phyloP scores from a whole-genome alignment of 2,888 invertebrate genomes.

The Timema podura region DNA sequence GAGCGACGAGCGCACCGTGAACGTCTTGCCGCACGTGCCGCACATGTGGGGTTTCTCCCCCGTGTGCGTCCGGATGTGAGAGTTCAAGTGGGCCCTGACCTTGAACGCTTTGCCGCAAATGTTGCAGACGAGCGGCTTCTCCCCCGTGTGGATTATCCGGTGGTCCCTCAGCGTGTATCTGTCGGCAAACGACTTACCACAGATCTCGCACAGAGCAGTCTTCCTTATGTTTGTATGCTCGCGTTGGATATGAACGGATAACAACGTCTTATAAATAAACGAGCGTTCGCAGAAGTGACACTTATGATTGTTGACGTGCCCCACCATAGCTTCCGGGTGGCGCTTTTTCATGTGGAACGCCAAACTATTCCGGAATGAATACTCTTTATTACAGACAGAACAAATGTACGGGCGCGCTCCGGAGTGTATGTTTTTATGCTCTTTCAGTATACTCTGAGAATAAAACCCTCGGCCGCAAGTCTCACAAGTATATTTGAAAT shows the following conservation, averaged over 20 bases:
- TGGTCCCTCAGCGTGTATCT: conserved; percentile 34
- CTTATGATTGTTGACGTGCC: too few relatives aligned
- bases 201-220: conserved; percentile 23
- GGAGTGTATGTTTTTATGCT: conserved; percentile 27
- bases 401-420: conserved; percentile 24
- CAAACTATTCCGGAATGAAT: background rate
- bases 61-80: conserved; percentile 46
- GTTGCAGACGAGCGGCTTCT: conserved; percentile 31
- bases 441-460: conserved; percentile 18
- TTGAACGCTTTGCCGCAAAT: conserved; percentile 33
- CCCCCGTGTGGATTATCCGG: conserved; percentile 23
- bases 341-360: background rate
- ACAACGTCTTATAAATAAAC: background rate
- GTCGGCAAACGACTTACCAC: conserved; percentile 25
- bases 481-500: conserved; percentile 34
- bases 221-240: conserved; percentile 35
- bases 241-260: conserved; percentile 22
- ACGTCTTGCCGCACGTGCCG: conserved; percentile 39
- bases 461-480: conserved; percentile 36
- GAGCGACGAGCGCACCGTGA: conserved; percentile 51
- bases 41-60: conserved; percentile 47
- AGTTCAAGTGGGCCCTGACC: conserved; percentile 22
- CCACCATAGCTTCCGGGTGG: conserved; percentile 1
- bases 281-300: too few relatives aligned
- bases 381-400: conserved; percentile 19